A percentile compares a stretch with the other conserved stretches of the same genome.
Evolutionary conservation across 2,113 vertebrate species (phyloP).

Genomic region (Athene noctua): DNA sequence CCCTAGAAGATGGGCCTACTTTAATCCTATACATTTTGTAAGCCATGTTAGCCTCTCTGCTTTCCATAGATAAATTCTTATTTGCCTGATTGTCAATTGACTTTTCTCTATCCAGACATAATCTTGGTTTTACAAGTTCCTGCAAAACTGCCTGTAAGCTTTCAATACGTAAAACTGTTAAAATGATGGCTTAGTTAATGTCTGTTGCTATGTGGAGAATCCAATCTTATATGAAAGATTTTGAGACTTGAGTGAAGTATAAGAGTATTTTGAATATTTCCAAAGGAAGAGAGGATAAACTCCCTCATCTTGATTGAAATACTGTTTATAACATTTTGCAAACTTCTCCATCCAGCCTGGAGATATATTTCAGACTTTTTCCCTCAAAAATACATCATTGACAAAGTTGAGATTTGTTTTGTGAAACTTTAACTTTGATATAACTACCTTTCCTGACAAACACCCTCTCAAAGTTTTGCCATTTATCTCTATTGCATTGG

Average conservation of each 20-base stretch:
- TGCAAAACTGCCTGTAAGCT: neutral
- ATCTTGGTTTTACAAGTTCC: neutral
- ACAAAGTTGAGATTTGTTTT: neutral
- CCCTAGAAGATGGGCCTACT: neutral
- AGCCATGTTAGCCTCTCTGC: neutral
- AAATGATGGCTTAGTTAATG: neutral
- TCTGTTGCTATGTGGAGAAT: neutral
- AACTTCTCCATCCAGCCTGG: neutral
- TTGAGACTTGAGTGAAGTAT: neutral
- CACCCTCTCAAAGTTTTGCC: neutral
- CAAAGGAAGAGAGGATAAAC: neutral
- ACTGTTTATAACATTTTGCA: neutral
- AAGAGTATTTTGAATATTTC: neutral
- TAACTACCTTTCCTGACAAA: neutral
- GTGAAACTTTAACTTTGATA: neutral
- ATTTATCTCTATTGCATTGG: neutral
- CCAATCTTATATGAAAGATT: neutral
- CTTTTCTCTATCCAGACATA: neutral
- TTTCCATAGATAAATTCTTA: neutral
- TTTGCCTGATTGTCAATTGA: neutral
- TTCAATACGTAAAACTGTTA: neutral
- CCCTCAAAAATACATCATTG: neutral
- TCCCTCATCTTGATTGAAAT: neutral
- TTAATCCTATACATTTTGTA: neutral
- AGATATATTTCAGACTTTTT: neutral